phyloP scores from a whole-genome alignment of 2,113 vertebrate species.

The Cairina moschata region DNA sequence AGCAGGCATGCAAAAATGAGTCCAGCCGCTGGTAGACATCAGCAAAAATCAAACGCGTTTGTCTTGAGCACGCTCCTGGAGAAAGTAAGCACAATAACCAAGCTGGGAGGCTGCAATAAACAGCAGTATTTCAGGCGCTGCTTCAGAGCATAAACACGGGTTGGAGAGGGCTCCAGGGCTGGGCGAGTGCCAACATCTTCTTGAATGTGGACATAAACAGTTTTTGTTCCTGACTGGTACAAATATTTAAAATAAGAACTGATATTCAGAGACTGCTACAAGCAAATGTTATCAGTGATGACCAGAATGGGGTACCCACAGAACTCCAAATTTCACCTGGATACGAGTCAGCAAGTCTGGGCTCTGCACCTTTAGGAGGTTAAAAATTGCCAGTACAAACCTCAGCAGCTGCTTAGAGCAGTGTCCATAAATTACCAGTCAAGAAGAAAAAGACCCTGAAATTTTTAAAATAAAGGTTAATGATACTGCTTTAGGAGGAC shows the following conservation, averaged over 20 bases:
- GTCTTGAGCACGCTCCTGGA: background rate
- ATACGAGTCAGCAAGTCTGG: background rate
- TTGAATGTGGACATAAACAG: background rate
- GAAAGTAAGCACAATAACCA: background rate
- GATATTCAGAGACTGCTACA: background rate
- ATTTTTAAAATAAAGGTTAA: background rate
- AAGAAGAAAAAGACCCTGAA: background rate
- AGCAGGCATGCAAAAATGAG: background rate
- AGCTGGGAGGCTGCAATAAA: background rate
- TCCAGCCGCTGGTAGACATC: background rate
- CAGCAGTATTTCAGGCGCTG: background rate
- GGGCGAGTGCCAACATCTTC: background rate
- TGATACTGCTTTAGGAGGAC: background rate
- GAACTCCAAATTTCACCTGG: background rate
- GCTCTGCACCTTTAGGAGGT: background rate
- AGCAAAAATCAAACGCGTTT: background rate
- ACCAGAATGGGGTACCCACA: too few species aligned
- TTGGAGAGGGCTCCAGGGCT: background rate
- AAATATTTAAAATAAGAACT: background rate
- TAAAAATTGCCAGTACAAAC: background rate
- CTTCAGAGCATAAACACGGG: background rate
- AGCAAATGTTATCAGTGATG: background rate
- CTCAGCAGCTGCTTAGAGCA: background rate
- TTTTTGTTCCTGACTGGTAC: background rate
- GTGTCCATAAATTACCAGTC: background rate